These are phyloP conservation scores for Pipra filicauda DNA, from an alignment of 2,113 vertebrate species.

Conservation along the genomic window DNA sequence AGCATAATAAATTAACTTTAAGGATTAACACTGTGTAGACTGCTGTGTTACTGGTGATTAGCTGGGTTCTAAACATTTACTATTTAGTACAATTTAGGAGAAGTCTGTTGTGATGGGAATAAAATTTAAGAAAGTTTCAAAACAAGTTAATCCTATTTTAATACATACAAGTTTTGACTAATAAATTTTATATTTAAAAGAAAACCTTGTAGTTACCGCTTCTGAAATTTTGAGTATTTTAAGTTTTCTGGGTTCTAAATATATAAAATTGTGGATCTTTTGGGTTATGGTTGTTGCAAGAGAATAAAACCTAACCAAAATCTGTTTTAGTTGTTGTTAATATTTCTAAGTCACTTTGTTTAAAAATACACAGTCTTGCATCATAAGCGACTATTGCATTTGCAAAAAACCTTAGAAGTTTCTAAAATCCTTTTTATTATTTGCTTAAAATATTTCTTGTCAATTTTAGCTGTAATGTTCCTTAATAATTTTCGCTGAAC, in stretches of 20 bases:
- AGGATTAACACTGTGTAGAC: not conserved
- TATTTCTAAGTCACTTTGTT: not conserved
- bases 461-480: not conserved
- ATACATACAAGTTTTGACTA: not conserved
- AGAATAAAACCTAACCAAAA: not conserved
- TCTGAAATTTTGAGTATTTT: not conserved
- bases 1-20: not conserved
- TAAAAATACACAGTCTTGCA: not conserved
- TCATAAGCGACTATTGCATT: not conserved
- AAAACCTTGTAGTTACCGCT: not conserved
- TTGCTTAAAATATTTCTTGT: not conserved
- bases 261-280: not conserved
- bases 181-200: not conserved
- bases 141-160: not conserved
- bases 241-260: not conserved
- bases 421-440: not conserved
- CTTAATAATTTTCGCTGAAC: not conserved
- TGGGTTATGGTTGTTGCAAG: not conserved
- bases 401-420: not conserved
- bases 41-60: not conserved
- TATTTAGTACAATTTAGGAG: not conserved
- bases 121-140: not conserved
- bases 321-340: not conserved
- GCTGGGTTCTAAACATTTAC: fast-evolving
- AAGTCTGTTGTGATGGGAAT: not conserved